These are phyloP conservation scores for Neoaliturus tenellus DNA, from an alignment of 2,888 invertebrate species.

Conservation along the genomic window DNA sequence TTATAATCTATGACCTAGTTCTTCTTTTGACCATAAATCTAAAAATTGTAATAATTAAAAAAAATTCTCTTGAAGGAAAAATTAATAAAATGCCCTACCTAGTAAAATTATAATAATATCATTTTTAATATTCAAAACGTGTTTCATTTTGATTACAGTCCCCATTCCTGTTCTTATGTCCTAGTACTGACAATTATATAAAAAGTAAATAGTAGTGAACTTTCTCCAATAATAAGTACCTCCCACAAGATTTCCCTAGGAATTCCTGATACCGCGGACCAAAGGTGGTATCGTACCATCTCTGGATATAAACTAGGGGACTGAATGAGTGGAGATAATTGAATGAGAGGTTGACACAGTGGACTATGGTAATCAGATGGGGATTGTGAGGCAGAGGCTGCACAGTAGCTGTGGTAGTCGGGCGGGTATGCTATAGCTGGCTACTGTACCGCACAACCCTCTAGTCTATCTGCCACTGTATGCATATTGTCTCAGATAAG, in stretches of 20 bases:
- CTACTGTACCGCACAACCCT: neutral
- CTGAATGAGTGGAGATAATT: constrained; percentile 1
- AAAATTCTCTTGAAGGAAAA: too few species aligned
- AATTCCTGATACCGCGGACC: neutral
- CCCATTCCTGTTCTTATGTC: too few species aligned
- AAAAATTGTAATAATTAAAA: too few species aligned
- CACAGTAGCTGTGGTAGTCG: neutral
- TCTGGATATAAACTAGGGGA: neutral
- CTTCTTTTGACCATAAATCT: too few species aligned
- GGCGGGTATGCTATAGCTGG: neutral
- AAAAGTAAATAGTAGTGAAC: too few species aligned
- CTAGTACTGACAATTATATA: too few species aligned
- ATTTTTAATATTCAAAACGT: too few species aligned
- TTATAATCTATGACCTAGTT: too few species aligned
- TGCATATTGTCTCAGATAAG: constrained; percentile 19
- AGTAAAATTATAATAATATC: too few species aligned
- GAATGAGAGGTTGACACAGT: constrained; percentile 12
- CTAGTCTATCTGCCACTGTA: neutral
- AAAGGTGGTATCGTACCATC: neutral
- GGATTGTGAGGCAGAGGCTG: neutral
- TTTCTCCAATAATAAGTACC: too few species aligned
- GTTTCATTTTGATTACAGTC: too few species aligned
- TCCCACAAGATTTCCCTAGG: neutral
- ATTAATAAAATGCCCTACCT: too few species aligned
- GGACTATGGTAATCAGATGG: neutral